A percentile compares a stretch with the other conserved stretches of the same genome.
Conservation (phyloP, 2,113 vertebrate genomes). For the Sakesphorus luctuosus region DNA sequence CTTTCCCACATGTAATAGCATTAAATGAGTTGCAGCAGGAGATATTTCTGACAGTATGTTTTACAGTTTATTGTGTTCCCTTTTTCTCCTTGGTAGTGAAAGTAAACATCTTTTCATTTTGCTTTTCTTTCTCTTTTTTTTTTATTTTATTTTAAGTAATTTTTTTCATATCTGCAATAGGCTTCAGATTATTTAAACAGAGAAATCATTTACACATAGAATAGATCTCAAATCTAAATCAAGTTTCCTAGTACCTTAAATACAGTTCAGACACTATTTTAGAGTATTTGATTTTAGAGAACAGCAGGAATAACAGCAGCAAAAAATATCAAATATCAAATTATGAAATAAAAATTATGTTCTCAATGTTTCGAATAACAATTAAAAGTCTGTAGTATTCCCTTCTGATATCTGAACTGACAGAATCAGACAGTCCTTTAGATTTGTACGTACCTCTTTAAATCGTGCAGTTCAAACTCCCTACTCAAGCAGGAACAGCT, state of each 20-base stretch:
- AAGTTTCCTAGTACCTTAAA: not conserved
- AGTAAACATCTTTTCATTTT: not conserved
- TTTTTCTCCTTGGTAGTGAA: not conserved
- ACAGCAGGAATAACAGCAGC: not conserved
- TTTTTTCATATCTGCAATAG: not conserved
- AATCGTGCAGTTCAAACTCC: not conserved
- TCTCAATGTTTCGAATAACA: not conserved
- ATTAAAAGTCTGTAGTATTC: not conserved
- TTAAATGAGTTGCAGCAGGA: constrained; percentile 8
- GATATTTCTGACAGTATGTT: not conserved
- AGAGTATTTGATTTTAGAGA: not conserved
- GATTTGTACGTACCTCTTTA: not conserved
- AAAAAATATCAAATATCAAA: not conserved
- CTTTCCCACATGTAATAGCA: not conserved
- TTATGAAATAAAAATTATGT: not conserved
- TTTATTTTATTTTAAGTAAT: not conserved
- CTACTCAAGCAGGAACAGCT: not conserved
- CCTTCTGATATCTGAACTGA: not conserved
- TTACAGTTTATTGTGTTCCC: not conserved
- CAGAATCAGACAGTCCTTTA: not conserved
- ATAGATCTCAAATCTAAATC: not conserved
- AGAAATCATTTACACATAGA: not conserved
- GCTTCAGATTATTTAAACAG: not conserved
- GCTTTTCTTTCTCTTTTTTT: accelerated
- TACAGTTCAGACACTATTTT: not conserved